A percentile compares a stretch with the other conserved stretches of the same genome.
These are phyloP conservation scores for Cladorhizidae sp. DNA, from an alignment of 37 sponge, comb jelly and placozoan species.

Conservation along the genomic window DNA sequence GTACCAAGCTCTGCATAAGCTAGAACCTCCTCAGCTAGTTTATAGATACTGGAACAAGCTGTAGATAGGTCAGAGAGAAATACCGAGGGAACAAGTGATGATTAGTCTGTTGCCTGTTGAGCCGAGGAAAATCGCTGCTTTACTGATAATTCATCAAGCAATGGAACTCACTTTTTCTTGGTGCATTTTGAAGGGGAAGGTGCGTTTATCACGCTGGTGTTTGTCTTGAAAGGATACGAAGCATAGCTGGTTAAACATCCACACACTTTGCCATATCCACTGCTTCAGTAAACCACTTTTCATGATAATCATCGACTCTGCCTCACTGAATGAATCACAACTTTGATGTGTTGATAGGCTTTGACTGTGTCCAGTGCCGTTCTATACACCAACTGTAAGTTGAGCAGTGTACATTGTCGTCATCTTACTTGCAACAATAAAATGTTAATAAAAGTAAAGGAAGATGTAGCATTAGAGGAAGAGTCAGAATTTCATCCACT, in stretches of 20 bases:
- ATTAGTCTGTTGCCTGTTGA: background rate
- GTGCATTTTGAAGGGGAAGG: constrained; percentile 52
- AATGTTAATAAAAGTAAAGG: constrained; percentile 2
- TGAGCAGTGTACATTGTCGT: constrained; percentile 33
- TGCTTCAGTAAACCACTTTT: constrained; percentile 31
- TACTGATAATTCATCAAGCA: constrained; percentile 45
- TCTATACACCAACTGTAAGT: constrained; percentile 39
- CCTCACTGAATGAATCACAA: constrained; percentile 23
- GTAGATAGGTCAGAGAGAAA: background rate
- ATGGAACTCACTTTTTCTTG: constrained; percentile 31
- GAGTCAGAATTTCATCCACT: constrained; percentile 44
- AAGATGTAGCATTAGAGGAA: constrained; percentile 22
- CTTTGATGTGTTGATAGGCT: constrained; percentile 25
- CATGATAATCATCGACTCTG: constrained; percentile 22
- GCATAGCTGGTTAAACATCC: constrained; percentile 19
- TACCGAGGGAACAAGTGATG: background rate
- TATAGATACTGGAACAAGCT: background rate
- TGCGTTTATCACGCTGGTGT: constrained; percentile 30
- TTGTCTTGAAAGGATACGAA: constrained; percentile 46
- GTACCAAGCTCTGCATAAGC: constrained; percentile 1
- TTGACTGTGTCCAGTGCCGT: constrained; percentile 29
- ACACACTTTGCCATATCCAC: constrained; percentile 22
- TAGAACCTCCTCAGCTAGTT: constrained; percentile 2
- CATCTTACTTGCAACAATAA: constrained; percentile 28
- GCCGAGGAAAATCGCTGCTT: constrained; percentile 33